Evolutionary conservation across 2,113 vertebrate species (phyloP).

Genomic region (Sceloporus tristichus): DNA sequence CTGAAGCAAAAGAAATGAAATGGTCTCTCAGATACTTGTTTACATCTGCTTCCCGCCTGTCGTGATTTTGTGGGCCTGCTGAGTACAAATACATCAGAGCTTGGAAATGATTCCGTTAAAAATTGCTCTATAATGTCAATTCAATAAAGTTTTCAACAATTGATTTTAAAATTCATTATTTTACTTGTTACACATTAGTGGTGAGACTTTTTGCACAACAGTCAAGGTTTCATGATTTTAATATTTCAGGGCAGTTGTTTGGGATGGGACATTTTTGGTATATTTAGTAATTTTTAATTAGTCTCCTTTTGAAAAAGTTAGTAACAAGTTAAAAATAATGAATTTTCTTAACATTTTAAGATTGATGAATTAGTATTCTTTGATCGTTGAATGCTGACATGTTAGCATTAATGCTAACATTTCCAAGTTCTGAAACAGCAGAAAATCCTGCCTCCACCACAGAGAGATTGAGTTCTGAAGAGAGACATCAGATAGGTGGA

Average conservation of each 20-base stretch:
- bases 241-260: neutral
- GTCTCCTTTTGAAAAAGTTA: neutral
- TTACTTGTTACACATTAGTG: neutral
- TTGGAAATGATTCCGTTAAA: neutral
- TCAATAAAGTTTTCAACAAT: neutral
- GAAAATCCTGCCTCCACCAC: neutral
- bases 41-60: neutral
- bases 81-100: neutral
- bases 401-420: neutral
- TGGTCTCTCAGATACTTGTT: neutral
- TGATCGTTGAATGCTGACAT: neutral
- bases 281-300: neutral
- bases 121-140: neutral
- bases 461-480: neutral
- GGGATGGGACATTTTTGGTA: neutral
- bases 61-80: neutral
- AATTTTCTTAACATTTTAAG: neutral
- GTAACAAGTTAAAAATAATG: neutral
- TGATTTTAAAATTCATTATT: neutral
- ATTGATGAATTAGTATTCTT: neutral
- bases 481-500: neutral
- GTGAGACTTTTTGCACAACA: neutral
- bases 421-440: neutral
- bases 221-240: neutral
- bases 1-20: slow-evolving; percentile 18